Conservation (phyloP, 2,113 vertebrate genomes). For the Gambusia affinis region DNA sequence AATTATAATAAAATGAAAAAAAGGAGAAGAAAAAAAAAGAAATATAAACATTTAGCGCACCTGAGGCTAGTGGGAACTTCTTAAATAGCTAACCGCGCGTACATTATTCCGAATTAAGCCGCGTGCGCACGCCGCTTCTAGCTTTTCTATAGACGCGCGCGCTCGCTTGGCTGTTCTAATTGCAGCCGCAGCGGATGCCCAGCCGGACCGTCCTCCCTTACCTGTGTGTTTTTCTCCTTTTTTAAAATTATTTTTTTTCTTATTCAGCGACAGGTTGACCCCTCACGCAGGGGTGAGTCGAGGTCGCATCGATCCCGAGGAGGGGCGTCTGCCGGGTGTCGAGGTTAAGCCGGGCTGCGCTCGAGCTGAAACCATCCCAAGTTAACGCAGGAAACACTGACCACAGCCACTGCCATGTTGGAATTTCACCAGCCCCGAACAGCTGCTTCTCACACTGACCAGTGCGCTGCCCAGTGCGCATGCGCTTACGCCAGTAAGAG, state of each 20-base stretch:
- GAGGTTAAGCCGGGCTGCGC: conserved; percentile 88
- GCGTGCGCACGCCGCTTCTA: conserved; percentile 8
- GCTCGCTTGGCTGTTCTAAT: conserved; percentile 61
- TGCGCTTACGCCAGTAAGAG: conserved; percentile 77
- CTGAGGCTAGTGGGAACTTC: conserved; percentile 60
- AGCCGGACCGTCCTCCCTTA: conserved; percentile 76
- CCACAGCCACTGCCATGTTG: conserved; percentile 98
- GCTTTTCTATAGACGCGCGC: conserved; percentile 36
- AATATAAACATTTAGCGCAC: conserved; percentile 54
- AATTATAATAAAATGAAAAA: not conserved
- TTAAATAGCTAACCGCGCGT: not conserved
- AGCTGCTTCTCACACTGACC: conserved; percentile 91
- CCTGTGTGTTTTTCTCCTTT: conserved; percentile 76
- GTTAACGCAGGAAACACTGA: conserved; percentile 91
- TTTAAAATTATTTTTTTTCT: not conserved
- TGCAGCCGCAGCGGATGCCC: conserved; percentile 77
- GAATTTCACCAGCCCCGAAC: conserved; percentile 94
- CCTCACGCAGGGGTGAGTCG: conserved; percentile 76
- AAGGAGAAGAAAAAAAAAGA: not conserved
- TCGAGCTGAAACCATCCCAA: conserved; percentile 92
- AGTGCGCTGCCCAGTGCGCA: conserved; percentile 87
- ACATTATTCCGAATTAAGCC: conserved; percentile 1
- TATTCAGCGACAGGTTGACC: conserved; percentile 79
- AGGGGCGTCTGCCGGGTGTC: conserved; percentile 79
- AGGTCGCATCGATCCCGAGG: conserved; percentile 85